Conservation (phyloP, 2,113 vertebrate genomes). For the Paedocypris sp. region DNA sequence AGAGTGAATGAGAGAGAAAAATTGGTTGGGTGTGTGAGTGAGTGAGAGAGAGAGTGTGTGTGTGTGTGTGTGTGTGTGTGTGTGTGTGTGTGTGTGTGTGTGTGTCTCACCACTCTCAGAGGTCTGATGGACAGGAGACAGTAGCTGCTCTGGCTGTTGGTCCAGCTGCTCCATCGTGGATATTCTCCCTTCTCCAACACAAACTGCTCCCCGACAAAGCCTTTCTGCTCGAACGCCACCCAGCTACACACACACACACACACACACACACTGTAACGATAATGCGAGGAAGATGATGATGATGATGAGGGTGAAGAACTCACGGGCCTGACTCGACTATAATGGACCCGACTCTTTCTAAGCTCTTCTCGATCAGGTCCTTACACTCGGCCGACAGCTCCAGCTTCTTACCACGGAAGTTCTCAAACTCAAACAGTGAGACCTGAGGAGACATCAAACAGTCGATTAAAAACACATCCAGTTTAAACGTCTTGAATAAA, state of each 20-base stretch:
- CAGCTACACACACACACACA: slow-evolving; percentile 72
- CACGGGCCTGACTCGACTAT: slow-evolving; percentile 77
- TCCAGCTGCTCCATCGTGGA: slow-evolving; percentile 85
- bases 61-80: too few relatives aligned
- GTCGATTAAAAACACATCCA: background rate
- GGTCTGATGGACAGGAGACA: slow-evolving; percentile 75
- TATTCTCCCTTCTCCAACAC: slow-evolving; percentile 86
- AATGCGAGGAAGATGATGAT: background rate
- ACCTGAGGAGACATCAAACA: slow-evolving; percentile 36
- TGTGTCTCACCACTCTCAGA: slow-evolving; percentile 70
- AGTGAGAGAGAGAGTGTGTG: too few relatives aligned
- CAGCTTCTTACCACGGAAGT: slow-evolving; percentile 71
- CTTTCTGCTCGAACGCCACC: slow-evolving; percentile 73
- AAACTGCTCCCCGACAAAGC: slow-evolving; percentile 75
- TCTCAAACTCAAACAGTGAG: slow-evolving; percentile 67
- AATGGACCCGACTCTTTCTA: slow-evolving; percentile 78
- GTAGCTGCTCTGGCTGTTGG: slow-evolving; percentile 77
- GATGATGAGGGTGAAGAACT: slow-evolving; percentile 41
- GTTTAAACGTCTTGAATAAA: background rate
- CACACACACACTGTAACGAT: too few relatives aligned
- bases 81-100: background rate
- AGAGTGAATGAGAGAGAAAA: too few relatives aligned
- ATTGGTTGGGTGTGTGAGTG: too few relatives aligned
- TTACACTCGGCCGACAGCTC: slow-evolving; percentile 74
- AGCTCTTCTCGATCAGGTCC: slow-evolving; percentile 63